Conservation (phyloP, 2,888 invertebrate genomes). For the Volucella bombylans region DNA sequence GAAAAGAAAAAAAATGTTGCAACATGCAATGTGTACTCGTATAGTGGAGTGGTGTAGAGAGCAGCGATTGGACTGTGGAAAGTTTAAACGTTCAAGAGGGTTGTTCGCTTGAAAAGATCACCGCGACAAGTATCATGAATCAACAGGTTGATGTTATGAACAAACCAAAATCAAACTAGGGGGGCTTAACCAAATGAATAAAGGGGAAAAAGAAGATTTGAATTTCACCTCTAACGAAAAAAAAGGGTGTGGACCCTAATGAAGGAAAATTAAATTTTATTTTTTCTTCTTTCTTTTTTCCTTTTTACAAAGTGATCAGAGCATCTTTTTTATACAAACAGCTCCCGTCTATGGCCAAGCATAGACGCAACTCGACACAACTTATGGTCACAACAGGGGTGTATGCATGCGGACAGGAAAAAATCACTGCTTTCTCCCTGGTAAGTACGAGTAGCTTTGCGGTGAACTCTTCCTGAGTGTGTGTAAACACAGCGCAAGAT, state of each 20-base stretch:
- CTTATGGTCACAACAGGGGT: slow-evolving; percentile 39
- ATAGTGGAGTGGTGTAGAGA: slow-evolving; percentile 1
- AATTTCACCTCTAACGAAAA: slow-evolving; percentile 29
- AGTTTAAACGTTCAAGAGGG: slow-evolving; percentile 34
- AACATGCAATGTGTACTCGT: slow-evolving; percentile 45
- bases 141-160: slow-evolving; percentile 68
- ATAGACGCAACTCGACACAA: not conserved
- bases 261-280: slow-evolving; percentile 23
- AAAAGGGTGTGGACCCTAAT: slow-evolving; percentile 63
- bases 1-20: slow-evolving; percentile 39
- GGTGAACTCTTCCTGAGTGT: slow-evolving; percentile 13
- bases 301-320: slow-evolving; percentile 49
- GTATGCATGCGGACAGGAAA: slow-evolving; percentile 52
- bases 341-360: slow-evolving; percentile 40
- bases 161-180: not conserved
- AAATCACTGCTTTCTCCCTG: slow-evolving; percentile 72
- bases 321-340: slow-evolving; percentile 49
- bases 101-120: slow-evolving; percentile 42
- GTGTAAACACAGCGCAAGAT: slow-evolving; percentile 22
- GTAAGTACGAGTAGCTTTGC: not conserved
- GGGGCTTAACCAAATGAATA: slow-evolving; percentile 7
- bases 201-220: slow-evolving; percentile 6
- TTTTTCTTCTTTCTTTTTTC: slow-evolving; percentile 28
- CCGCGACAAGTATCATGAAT: slow-evolving; percentile 44
- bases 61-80: slow-evolving; percentile 30